These are phyloP conservation scores for Patella pellucida DNA, from an alignment of 2,888 invertebrate species.

Conservation along the genomic window DNA sequence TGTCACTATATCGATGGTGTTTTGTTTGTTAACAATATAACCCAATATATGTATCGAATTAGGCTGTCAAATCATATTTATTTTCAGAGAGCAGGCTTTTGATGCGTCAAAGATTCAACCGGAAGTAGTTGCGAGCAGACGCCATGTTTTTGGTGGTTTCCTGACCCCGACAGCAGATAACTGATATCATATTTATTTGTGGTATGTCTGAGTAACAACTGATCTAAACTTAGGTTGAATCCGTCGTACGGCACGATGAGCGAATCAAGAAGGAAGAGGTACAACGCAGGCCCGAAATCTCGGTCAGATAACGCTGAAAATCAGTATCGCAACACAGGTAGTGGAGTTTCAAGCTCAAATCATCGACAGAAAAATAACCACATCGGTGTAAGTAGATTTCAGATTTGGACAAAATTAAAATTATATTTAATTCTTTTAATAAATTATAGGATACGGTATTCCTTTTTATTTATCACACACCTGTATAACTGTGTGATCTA, in stretches of 20 bases:
- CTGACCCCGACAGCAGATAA: slow-evolving; percentile 33
- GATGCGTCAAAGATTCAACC: background rate
- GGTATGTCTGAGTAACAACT: slow-evolving; percentile 35
- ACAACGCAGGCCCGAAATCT: slow-evolving; percentile 46
- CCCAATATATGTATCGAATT: no score
- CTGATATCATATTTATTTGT: slow-evolving; percentile 36
- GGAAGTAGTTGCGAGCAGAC: background rate
- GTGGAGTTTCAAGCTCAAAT: slow-evolving; percentile 19
- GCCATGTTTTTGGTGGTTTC: slow-evolving; percentile 13
- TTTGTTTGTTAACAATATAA: no score
- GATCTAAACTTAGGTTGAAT: slow-evolving; percentile 24
- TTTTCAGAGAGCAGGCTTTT: no score
- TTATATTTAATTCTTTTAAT: no score
- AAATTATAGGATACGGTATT: no score
- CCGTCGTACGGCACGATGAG: slow-evolving; percentile 46
- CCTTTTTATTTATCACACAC: no score
- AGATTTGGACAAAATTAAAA: no score
- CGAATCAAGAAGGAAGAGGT: slow-evolving; percentile 56
- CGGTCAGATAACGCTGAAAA: slow-evolving; percentile 51
- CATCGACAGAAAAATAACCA: slow-evolving; percentile 31
- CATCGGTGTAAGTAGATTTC: slow-evolving; percentile 29
- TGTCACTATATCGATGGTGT: no score
- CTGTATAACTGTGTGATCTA: no score
- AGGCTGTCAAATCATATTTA: no score
- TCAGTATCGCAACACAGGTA: slow-evolving; percentile 34